Evolutionary conservation across 1,140 invertebrate species (phyloP).

Genomic region (Ephestia elutella): DNA sequence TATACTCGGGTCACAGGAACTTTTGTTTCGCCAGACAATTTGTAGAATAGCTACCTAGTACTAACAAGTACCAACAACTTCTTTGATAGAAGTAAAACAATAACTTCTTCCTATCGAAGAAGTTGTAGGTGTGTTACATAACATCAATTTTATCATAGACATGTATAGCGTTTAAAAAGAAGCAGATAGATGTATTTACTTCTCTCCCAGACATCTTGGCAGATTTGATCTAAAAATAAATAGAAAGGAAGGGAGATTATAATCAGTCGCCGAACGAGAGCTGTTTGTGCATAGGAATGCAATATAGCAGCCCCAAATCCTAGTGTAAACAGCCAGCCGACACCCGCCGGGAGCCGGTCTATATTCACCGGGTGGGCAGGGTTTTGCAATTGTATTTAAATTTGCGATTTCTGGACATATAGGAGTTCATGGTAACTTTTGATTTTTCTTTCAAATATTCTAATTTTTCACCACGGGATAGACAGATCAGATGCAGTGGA

Average conservation of each 20-base stretch:
- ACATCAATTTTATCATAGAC: too few relatives aligned
- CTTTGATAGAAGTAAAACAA: too few relatives aligned
- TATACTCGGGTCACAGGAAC: too few relatives aligned
- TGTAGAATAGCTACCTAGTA: too few relatives aligned
- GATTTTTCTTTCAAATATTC: too few relatives aligned
- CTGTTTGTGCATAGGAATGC: slow-evolving; percentile 48
- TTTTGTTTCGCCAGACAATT: too few relatives aligned
- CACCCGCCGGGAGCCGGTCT: slow-evolving; percentile 23
- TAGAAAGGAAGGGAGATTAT: not conserved
- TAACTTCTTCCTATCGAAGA: too few relatives aligned
- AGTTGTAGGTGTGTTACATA: too few relatives aligned
- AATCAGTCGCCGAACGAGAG: not conserved
- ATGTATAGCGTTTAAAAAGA: not conserved
- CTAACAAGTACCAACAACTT: too few relatives aligned
- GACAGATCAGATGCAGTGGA: too few relatives aligned
- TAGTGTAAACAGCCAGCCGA: slow-evolving; percentile 62
- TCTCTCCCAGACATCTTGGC: not conserved
- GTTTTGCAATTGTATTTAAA: slow-evolving; percentile 25
- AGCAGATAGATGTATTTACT: not conserved
- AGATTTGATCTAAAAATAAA: not conserved
- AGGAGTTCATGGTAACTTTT: too few relatives aligned
- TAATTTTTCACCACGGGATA: too few relatives aligned
- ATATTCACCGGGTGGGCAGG: slow-evolving; percentile 27
- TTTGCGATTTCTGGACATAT: not conserved
- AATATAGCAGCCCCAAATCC: slow-evolving; percentile 61